These are phyloP conservation scores for Sibirionetta formosa DNA, from an alignment of 2,797 vertebrate genomes.

Conservation along the genomic window DNA sequence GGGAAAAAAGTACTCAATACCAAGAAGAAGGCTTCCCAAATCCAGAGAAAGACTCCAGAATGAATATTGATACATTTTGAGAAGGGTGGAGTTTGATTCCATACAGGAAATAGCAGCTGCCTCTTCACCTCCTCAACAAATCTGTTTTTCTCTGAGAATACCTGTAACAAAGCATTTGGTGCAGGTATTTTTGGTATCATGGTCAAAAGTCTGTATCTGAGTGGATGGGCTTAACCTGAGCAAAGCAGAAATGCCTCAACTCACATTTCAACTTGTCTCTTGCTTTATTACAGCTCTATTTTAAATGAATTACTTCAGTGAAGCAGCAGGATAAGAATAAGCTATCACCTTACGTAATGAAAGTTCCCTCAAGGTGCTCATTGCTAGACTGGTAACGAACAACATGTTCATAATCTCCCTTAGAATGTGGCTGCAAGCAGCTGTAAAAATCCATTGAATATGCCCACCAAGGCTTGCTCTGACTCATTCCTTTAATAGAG, in stretches of 20 bases:
- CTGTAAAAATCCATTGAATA: not conserved
- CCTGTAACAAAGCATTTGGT: not conserved
- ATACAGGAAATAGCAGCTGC: not conserved
- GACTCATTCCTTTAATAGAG: not conserved
- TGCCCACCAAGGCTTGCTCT: not conserved
- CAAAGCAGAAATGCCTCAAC: not conserved
- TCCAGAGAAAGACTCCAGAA: not conserved
- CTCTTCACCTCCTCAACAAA: not conserved
- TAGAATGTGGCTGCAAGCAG: not conserved
- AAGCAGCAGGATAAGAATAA: not conserved
- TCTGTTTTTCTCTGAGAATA: not conserved
- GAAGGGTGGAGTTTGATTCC: not conserved
- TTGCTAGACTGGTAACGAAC: not conserved
- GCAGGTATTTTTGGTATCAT: not conserved
- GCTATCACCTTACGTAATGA: conserved; percentile 14
- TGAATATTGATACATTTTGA: not conserved
- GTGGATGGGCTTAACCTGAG: not conserved
- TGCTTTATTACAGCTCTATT: not conserved
- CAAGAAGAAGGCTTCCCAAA: not conserved
- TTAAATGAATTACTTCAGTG: not conserved
- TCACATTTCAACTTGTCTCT: not conserved
- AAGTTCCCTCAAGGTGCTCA: conserved; percentile 64
- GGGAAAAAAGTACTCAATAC: not conserved
- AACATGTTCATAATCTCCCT: conserved; percentile 20
- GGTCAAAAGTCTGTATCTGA: not conserved